These are phyloP conservation scores for Pogonognathellus flavescens DNA, from an alignment of 1,140 invertebrate genomes.

Conservation along the genomic window DNA sequence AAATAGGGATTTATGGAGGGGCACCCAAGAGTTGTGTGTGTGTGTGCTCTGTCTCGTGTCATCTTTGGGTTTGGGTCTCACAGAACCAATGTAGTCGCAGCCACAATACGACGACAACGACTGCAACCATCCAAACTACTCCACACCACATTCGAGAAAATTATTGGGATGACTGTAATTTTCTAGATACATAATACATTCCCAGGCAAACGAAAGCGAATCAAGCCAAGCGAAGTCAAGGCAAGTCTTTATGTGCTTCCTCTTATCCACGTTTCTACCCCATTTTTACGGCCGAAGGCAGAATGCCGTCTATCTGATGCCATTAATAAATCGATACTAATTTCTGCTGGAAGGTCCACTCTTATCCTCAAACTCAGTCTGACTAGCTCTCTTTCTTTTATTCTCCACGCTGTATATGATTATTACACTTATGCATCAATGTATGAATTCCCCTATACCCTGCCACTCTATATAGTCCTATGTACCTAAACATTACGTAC, in stretches of 20 bases:
- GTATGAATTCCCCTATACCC: background rate
- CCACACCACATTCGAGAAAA: conserved; percentile 42
- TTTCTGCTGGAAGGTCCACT: conserved; percentile 56
- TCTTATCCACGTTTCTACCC: conserved; percentile 58
- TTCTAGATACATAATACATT: conserved; percentile 31
- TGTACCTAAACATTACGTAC: background rate
- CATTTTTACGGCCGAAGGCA: conserved; percentile 61
- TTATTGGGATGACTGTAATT: conserved; percentile 57
- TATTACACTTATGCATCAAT: background rate
- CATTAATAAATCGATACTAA: conserved; percentile 67
- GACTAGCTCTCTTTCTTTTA: conserved; percentile 10
- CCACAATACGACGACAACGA: background rate
- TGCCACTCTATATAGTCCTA: background rate
- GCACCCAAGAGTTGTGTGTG: conserved; percentile 13
- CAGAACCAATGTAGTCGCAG: background rate
- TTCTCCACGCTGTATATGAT: background rate
- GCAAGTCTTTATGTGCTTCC: conserved; percentile 8
- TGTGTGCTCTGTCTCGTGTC: conserved; percentile 14
- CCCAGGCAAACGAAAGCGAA: conserved; percentile 11
- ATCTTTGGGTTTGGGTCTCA: background rate
- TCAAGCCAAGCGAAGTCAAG: conserved; percentile 7
- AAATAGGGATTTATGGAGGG: conserved; percentile 46
- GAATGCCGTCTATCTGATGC: conserved; percentile 59
- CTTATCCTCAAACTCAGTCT: background rate
- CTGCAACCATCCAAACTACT: background rate